These are phyloP conservation scores for Apotomis capreana DNA, from an alignment of 2,888 invertebrate genomes.

Conservation along the genomic window DNA sequence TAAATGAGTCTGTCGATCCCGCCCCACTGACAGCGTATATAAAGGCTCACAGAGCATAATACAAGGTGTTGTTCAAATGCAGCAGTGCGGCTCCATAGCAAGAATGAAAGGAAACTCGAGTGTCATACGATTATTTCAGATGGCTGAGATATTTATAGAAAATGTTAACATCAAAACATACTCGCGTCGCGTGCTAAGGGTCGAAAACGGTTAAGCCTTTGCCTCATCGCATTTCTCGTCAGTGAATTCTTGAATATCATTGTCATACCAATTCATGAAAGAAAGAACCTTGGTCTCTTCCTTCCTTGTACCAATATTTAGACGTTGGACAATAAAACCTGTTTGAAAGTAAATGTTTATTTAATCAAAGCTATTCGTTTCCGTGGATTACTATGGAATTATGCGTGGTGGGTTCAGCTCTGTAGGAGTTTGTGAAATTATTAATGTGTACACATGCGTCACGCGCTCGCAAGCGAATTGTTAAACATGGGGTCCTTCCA, in stretches of 20 bases:
- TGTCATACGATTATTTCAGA: constrained; percentile 17
- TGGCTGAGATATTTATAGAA: constrained; percentile 22
- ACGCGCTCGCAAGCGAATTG: constrained; percentile 21
- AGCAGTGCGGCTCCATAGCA: constrained; percentile 6
- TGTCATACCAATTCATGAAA: background rate
- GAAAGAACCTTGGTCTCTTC: no score
- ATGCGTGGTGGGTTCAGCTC: constrained; percentile 60
- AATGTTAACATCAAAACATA: constrained; percentile 18
- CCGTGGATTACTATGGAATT: constrained; percentile 44
- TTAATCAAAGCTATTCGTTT: constrained; percentile 58
- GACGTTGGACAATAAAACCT: constrained; percentile 53
- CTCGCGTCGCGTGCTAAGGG: background rate
- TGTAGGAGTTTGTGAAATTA: constrained; percentile 49
- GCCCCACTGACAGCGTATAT: constrained; percentile 3
- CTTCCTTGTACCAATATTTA: background rate
- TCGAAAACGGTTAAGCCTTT: background rate
- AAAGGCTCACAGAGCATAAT: background rate
- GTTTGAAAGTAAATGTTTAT: constrained; percentile 63
- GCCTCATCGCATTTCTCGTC: background rate
- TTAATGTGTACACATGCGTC: constrained; percentile 22
- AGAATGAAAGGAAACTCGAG: constrained; percentile 7
- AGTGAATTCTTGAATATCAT: constrained; percentile 12
- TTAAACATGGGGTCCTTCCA: constrained; percentile 21
- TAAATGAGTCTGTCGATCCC: constrained; percentile 20
- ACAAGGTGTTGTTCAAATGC: constrained; percentile 6